Evolutionary conservation across 2,797 vertebrate species (phyloP), one percentile per base, ranked within the genome.

Genomic region (Silurus lanzhouensis): DNA sequence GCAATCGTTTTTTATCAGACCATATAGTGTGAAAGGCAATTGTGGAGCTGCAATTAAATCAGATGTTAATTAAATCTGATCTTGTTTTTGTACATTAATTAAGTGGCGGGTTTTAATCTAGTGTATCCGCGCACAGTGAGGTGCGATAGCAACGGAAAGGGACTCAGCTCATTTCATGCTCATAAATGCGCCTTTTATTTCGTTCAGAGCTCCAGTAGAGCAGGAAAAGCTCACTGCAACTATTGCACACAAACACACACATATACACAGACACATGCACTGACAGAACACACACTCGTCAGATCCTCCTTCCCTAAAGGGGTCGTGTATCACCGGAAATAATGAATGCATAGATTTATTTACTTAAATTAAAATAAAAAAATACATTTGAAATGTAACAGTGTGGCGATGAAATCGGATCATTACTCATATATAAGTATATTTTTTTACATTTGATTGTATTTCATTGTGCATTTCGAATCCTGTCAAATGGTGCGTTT

Each of bases 11-110:
- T 92, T 93, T 87, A 92, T 94, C 92, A 90, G 92, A 93, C 91
- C 92, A 84, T 91, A 83, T 85, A 88, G 89, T 90, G 92, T 90
- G 91, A 84, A 90, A 91, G 91, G 92, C 92, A 95, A 94, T 94
- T 92, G 93, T 93, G 87, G 92, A 90, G 92, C 92, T 93, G 95
- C 94, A 95, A 95, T 95, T 95, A 95, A 95, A 95, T 95, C 93
- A 93, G 94, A 95, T 95, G 94, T 94, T 95, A 95, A 95, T 95
- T 95, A 95, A 95, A 95, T 95, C 94, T 93, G 95, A 95, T 95
- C 94, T 95, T 94, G 95, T 95, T 95, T 95, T 95, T 95, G 94
- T 95, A 92, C 93, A 92, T 94, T 95, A 95, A 95, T 95, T 94
- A 94, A 95, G 94, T 93, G 92, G 85, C 93, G 94, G 93, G 93